Evolutionary conservation across 2,113 vertebrate genomes (phyloP), one percentile per base, ranked within the genome.

Genomic region (Accipiter virgatus): DNA sequence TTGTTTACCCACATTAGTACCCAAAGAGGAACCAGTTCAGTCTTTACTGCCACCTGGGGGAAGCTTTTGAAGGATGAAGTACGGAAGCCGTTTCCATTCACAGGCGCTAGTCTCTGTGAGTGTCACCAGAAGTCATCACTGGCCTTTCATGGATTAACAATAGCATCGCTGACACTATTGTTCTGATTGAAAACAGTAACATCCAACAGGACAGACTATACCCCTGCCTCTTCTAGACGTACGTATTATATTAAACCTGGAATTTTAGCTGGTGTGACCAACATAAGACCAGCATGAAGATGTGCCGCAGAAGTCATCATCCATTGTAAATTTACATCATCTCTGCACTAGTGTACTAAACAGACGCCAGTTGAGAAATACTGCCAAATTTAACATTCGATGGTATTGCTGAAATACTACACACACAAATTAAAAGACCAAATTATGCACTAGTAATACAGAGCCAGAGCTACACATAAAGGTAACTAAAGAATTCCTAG

Each of bases 41-140:
- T 15, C 80, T 85, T 58, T 26, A 63, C 61, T 31, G 38, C 59
- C n/a, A 53, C 48, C 85, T 82, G 66, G 38, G 48, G 70, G 75
- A 92, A 89, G 31, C 23, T 81, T 43, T 5, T 16, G 47, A 31
- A 85, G 16, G 34, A 67, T 32, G 27, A 43, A 59, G 18, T 2
- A 13, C 3, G 0, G 74, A 27, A 66, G 66, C 55, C n/a, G 32
- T 53, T 71, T 81, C 81, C 55, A 62, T 29, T 42, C 3, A 0
- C 31, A 45, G 63, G 23, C 5, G 0, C 25, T 5, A 11, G 11
- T 15, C 36, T 52, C 43, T 26, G 4, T 4, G 11, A 25, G 7
- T 2, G 13, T 38, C 48, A 56, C 40, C n/a, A 40, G 8, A 63
- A 68, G 42, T 34, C 1, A 2, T 34, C 18, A 8, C 11, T 31